Evolutionary conservation across 2,888 invertebrate genomes (phyloP).

Genomic region (Ommatoiulus sabulosus): DNA sequence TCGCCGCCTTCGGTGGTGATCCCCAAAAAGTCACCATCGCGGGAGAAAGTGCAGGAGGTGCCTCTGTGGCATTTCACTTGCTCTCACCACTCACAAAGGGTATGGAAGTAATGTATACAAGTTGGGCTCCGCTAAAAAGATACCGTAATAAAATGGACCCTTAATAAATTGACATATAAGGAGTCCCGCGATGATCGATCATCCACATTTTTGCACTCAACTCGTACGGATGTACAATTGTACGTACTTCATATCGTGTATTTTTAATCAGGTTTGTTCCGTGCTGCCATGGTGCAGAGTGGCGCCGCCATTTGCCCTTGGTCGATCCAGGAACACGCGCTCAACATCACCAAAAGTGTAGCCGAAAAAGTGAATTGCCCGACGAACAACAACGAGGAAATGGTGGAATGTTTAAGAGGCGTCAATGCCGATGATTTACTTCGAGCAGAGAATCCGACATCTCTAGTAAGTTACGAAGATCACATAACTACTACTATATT

Average conservation of each 20-base stretch:
- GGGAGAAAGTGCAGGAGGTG: constrained; percentile 20
- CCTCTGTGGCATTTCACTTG: neutral
- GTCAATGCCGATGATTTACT: too few species aligned
- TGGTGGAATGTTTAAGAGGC: constrained; percentile 58
- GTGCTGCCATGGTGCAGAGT: constrained; percentile 35
- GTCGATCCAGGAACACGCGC: constrained; percentile 41
- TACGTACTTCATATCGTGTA: too few species aligned
- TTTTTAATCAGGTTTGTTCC: constrained; percentile 53
- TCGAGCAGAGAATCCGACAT: neutral
- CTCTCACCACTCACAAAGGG: neutral
- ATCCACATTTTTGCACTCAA: too few species aligned
- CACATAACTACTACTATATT: too few species aligned
- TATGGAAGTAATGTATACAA: neutral
- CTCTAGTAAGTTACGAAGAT: neutral
- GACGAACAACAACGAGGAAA: neutral
- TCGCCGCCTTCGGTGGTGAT: constrained; percentile 21
- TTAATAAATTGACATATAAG: too few species aligned
- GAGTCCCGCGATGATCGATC: too few species aligned
- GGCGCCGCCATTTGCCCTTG: constrained; percentile 53
- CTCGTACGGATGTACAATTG: too few species aligned
- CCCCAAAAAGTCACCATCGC: neutral
- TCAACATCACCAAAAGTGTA: too few species aligned
- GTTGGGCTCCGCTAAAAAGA: too few species aligned
- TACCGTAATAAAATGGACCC: too few species aligned
- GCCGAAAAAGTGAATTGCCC: constrained; percentile 56